Evolutionary conservation across 1,140 invertebrate species (phyloP).

Genomic region (Pomacea maculata): DNA sequence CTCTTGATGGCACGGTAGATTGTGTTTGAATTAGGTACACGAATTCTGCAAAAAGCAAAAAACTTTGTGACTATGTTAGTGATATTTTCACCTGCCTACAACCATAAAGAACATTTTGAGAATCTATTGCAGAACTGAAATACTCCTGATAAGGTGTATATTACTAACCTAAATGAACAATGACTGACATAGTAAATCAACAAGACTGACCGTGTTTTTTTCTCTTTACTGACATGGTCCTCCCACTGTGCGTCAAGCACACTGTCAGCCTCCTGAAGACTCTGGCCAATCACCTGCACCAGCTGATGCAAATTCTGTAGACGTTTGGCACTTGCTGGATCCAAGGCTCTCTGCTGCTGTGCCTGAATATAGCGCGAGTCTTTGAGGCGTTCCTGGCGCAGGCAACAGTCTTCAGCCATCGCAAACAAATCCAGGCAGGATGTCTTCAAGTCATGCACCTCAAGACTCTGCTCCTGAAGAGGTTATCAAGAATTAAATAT

Average conservation of each 20-base stretch:
- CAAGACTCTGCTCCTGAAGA: slow-evolving; percentile 53
- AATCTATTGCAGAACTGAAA: no score
- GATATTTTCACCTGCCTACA: no score
- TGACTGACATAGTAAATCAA: not conserved
- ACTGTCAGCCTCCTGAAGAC: slow-evolving; percentile 59
- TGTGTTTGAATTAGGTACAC: slow-evolving; percentile 54
- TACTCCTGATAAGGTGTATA: no score
- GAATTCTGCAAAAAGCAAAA: slow-evolving; percentile 34
- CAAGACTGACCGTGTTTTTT: slow-evolving; percentile 33
- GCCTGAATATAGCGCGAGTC: slow-evolving; percentile 54
- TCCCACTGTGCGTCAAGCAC: slow-evolving; percentile 64
- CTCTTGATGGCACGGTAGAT: slow-evolving; percentile 61
- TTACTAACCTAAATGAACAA: not conserved
- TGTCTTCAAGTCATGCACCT: slow-evolving; percentile 53
- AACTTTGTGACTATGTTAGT: no score
- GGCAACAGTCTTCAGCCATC: slow-evolving; percentile 60
- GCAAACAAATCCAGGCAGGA: slow-evolving; percentile 57
- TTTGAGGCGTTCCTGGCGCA: slow-evolving; percentile 51
- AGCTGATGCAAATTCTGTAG: slow-evolving; percentile 56
- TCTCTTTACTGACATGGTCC: slow-evolving; percentile 51
- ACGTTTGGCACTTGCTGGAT: slow-evolving; percentile 59
- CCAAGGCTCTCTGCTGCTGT: slow-evolving; percentile 51
- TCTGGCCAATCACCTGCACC: slow-evolving; percentile 56
- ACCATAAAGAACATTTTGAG: no score
- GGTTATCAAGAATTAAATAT: no score